Evolutionary conservation across 2,888 invertebrate species (phyloP).

Genomic region (Cerceris ruficornis): DNA sequence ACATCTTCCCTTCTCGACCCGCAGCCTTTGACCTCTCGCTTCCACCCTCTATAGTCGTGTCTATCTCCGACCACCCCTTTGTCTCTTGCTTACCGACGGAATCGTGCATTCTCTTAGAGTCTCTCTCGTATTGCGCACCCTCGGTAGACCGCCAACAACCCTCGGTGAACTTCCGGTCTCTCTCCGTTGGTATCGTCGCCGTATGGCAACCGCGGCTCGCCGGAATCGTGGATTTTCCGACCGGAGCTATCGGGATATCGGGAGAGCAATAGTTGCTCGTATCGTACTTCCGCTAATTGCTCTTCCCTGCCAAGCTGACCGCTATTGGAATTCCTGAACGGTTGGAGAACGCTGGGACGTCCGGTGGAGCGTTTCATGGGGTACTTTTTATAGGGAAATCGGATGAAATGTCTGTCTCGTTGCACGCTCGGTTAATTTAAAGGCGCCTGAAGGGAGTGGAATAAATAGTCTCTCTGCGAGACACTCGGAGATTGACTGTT

Average conservation of each 20-base stretch:
- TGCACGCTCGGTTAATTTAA: neutral
- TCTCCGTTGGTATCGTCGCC: neutral
- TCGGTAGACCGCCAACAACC: neutral
- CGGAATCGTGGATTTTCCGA: neutral
- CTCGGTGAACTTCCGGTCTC: neutral
- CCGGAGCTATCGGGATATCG: too few relatives aligned
- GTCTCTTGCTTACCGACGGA: neutral
- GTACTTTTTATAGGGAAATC: neutral
- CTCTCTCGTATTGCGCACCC: neutral
- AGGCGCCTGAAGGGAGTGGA: neutral
- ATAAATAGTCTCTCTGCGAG: neutral
- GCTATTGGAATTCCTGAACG: neutral
- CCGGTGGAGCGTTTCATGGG: neutral
- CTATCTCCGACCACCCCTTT: neutral
- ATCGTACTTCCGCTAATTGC: too few relatives aligned
- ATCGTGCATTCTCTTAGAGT: neutral
- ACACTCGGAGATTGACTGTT: neutral
- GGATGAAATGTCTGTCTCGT: neutral
- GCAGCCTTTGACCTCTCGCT: neutral
- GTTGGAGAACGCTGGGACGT: neutral
- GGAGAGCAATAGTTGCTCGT: too few relatives aligned
- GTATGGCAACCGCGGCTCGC: neutral
- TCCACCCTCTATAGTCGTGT: neutral
- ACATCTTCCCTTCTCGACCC: neutral
- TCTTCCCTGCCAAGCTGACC: neutral